Conservation (phyloP, 2,888 invertebrate species). For the Asteroscopus sphinx region DNA sequence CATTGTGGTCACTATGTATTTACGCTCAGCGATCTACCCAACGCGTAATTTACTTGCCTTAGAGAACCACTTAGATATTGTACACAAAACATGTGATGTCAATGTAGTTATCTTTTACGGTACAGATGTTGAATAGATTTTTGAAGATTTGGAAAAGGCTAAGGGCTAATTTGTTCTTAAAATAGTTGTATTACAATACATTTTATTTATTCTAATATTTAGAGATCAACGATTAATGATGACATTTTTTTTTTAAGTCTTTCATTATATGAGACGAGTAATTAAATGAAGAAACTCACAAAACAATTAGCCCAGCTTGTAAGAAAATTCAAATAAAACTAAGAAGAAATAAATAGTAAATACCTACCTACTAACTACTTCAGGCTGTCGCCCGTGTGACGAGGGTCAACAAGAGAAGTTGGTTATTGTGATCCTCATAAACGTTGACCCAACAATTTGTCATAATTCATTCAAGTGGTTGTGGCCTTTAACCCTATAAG, state of each 20-base stretch:
- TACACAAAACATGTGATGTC: constrained; percentile 28
- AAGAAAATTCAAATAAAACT: not conserved
- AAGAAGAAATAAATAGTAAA: constrained; percentile 20
- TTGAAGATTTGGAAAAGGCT: not conserved
- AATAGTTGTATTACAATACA: not conserved
- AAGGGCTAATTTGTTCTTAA: too few species aligned
- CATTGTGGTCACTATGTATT: constrained; percentile 53
- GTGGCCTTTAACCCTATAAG: constrained; percentile 10
- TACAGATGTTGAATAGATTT: constrained; percentile 3
- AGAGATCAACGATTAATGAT: too few species aligned
- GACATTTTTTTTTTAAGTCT: too few species aligned
- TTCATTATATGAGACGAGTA: too few species aligned
- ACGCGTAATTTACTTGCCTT: constrained; percentile 47
- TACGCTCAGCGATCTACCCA: constrained; percentile 47
- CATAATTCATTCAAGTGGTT: constrained; percentile 40
- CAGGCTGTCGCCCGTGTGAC: constrained; percentile 29
- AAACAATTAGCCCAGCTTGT: not conserved
- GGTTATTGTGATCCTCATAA: constrained; percentile 35
- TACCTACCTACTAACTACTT: too few species aligned
- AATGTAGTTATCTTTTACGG: constrained; percentile 17
- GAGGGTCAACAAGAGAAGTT: constrained; percentile 47
- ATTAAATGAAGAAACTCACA: too few species aligned
- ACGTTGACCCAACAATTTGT: constrained; percentile 36
- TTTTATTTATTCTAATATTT: too few species aligned
- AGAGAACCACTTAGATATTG: constrained; percentile 43